A percentile compares a stretch with the other conserved stretches of the same genome.
Evolutionary conservation across 2,797 vertebrate genomes (phyloP).

Genomic region (Acanthiza pusilla): DNA sequence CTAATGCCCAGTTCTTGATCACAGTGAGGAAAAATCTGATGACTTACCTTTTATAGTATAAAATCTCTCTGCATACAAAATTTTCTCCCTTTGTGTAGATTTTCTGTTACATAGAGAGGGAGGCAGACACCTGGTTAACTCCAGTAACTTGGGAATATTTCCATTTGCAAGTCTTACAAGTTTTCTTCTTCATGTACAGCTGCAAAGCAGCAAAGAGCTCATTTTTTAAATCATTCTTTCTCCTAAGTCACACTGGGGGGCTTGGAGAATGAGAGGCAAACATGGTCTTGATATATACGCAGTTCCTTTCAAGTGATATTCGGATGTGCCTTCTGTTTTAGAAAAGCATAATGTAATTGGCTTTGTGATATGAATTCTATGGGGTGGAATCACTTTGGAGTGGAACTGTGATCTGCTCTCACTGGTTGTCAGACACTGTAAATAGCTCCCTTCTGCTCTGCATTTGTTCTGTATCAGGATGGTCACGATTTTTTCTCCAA

Average conservation of each 20-base stretch:
- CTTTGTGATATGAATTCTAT: background rate
- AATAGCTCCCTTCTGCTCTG: background rate
- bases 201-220: background rate
- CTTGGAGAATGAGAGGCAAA: background rate
- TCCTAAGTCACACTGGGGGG: background rate
- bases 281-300: rapidly evolving
- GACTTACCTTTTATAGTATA: background rate
- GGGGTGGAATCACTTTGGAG: background rate
- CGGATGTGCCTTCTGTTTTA: background rate
- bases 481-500: background rate
- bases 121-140: background rate
- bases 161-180: background rate
- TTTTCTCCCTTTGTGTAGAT: background rate
- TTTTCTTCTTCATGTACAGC: background rate
- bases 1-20: background rate
- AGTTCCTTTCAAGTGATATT: background rate
- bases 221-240: background rate
- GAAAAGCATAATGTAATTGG: background rate
- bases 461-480: background rate
- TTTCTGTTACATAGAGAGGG: background rate
- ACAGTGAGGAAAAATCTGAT: background rate
- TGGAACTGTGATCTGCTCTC: background rate
- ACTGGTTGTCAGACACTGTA: background rate
- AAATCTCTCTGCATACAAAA: background rate
- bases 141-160: background rate